These are phyloP conservation scores for Drosophila elegans DNA, from an alignment of 1,140 invertebrate species.

Conservation along the genomic window DNA sequence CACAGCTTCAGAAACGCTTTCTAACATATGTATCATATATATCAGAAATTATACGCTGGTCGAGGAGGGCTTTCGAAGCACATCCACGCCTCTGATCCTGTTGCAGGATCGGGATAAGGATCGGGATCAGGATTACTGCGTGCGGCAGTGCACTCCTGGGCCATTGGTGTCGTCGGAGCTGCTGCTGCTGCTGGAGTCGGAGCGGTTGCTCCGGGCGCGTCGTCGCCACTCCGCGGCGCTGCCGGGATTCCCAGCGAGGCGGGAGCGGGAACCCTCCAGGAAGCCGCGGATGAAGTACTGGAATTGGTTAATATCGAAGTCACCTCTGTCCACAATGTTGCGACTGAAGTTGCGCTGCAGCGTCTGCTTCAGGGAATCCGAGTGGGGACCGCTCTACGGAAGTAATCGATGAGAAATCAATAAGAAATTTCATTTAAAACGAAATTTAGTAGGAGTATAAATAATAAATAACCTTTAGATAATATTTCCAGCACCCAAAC, in stretches of 20 bases:
- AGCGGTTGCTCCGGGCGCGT: slow-evolving; percentile 8
- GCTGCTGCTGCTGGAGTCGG: slow-evolving; percentile 13
- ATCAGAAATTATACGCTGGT: slow-evolving; percentile 15
- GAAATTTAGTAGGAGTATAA: too few species aligned
- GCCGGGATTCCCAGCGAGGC: background rate
- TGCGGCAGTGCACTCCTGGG: slow-evolving; percentile 52
- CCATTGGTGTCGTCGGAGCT: slow-evolving; percentile 44
- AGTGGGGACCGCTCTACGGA: slow-evolving; percentile 85
- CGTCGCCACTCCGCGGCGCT: background rate
- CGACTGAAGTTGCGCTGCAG: slow-evolving; percentile 64
- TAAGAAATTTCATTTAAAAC: too few species aligned
- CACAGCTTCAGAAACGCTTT: slow-evolving; percentile 64
- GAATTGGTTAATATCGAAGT: slow-evolving; percentile 58
- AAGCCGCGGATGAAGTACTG: slow-evolving; percentile 68
- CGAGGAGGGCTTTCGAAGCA: slow-evolving; percentile 16
- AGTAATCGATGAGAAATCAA: background rate
- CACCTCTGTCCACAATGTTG: slow-evolving; percentile 37
- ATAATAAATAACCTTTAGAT: too few species aligned
- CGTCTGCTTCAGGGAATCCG: slow-evolving; percentile 84
- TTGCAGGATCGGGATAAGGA: too few species aligned
- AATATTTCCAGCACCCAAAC: too few species aligned
- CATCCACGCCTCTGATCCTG: background rate
- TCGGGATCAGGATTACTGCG: slow-evolving; percentile 48
- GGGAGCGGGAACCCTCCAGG: slow-evolving; percentile 16
- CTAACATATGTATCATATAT: background rate